Evolutionary conservation across 2,888 invertebrate species (phyloP).

Genomic region (Rhamphomyia laevipes): DNA sequence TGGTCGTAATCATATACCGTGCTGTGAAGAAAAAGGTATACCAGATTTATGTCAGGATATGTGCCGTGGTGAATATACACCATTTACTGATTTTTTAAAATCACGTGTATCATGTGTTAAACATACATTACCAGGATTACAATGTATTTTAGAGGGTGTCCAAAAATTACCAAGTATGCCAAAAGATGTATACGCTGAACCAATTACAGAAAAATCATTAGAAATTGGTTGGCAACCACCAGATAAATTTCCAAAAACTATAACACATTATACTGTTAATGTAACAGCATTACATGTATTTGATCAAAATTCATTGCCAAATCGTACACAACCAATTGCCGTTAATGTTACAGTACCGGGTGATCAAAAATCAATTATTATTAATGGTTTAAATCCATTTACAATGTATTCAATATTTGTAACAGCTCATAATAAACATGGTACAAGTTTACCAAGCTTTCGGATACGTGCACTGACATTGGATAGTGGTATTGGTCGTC

Average conservation of each 20-base stretch:
- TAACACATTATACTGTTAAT: constrained; percentile 58
- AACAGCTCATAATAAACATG: constrained; percentile 59
- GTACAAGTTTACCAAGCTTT: constrained; percentile 65
- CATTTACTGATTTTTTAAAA: constrained; percentile 70
- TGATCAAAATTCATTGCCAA: constrained; percentile 39
- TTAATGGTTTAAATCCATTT: constrained; percentile 57
- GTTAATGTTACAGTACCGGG: constrained; percentile 44
- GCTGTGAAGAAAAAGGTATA: constrained; percentile 67
- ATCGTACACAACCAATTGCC: constrained; percentile 24
- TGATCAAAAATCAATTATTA: constrained; percentile 44
- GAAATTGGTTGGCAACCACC: constrained; percentile 62
- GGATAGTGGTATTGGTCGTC: constrained; percentile 41
- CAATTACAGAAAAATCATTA: constrained; percentile 58
- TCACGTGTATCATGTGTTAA: constrained; percentile 76
- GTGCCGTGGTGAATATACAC: constrained; percentile 73
- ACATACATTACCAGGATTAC: constrained; percentile 68
- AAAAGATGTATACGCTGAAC: constrained; percentile 57
- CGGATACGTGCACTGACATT: constrained; percentile 60
- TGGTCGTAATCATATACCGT: constrained; percentile 74
- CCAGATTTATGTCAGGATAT: constrained; percentile 79
- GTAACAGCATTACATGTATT: constrained; percentile 58
- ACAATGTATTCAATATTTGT: constrained; percentile 76
- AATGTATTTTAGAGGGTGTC: constrained; percentile 74
- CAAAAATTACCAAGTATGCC: constrained; percentile 58
- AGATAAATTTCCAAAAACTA: constrained; percentile 47